Evolutionary conservation across 1,140 invertebrate genomes (phyloP), one percentile per base, ranked within the genome.

Genomic region (Gryllus bimaculatus): DNA sequence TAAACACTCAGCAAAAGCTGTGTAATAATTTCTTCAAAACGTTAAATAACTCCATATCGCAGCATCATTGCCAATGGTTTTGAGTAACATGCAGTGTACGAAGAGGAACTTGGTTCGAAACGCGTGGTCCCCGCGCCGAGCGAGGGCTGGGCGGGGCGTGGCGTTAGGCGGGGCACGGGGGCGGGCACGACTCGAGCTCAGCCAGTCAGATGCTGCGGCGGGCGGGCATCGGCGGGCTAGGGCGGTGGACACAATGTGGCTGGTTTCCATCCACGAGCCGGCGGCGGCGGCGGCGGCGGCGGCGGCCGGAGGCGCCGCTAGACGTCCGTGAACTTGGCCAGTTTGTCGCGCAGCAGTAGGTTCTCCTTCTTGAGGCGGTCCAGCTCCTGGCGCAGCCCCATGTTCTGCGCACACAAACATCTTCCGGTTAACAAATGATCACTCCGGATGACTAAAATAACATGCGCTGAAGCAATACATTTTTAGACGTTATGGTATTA

Each of bases 281-380:
- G 54, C 54, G 54, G 54, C 54, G 54, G 54, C 54, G 54, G 54
- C 54, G 54, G 1, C 0, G 54, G 54, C 18, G 54, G 49, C 49
- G 49, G 49, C 15, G 49, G 49, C 49, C 15, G 54, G 10, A 66
- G 54, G 10, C 54, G 18, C 54, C 54, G 18, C 76, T 93, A 94
- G 84, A 93, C 91, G 85, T 94, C 93, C 86, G 92, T 92, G 88
- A 92, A 94, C 88, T 94, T 94, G 83, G 92, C 92, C 85, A 97
- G 87, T 88, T 94, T 92, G 85, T 95, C 93, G 84, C 94, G 92
- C 83, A 97, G 89, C 84, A 94, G 89, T 86, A 93, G 89, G 86
- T 97, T 97, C 88, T 97, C 95, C 87, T 95, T 95, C 88, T 95
- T 94, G 85, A 97, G 88, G 86, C 94, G 89, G 86, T 96, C 94